These are phyloP conservation scores for Yponomeuta cagnagella DNA, from an alignment of 2,888 invertebrate species.

Conservation along the genomic window DNA sequence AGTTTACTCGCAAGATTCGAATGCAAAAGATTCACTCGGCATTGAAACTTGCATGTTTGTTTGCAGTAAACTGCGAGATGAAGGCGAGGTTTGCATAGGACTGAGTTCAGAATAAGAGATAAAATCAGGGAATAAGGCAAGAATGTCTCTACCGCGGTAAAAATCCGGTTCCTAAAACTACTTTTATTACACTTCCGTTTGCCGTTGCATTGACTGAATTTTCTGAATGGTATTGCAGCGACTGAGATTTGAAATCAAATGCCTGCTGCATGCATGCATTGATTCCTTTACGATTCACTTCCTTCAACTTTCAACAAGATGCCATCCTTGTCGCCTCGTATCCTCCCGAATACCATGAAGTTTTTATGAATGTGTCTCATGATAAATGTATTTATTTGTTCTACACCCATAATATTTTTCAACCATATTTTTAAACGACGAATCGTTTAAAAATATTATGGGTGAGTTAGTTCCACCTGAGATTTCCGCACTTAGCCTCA, in stretches of 20 bases:
- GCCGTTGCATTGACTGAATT: not conserved
- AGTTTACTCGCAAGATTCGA: not conserved
- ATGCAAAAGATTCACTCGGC: not conserved
- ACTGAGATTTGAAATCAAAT: not conserved
- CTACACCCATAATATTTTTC: too few relatives aligned
- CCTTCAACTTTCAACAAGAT: not conserved
- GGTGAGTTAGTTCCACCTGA: too few relatives aligned
- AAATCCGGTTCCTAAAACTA: not conserved
- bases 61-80: slow-evolving; percentile 1
- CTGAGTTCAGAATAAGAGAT: not conserved
- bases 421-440: too few relatives aligned
- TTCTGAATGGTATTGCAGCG: not conserved
- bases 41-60: slow-evolving; percentile 3
- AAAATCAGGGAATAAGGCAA: not conserved
- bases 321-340: not conserved
- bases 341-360: not conserved
- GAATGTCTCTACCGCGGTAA: not conserved
- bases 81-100: slow-evolving; percentile 1
- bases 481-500: too few relatives aligned
- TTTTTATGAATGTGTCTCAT: not conserved
- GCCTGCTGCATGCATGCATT: not conserved
- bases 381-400: too few relatives aligned
- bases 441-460: too few relatives aligned
- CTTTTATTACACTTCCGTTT: not conserved
- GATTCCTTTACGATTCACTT: not conserved